Percentiles rank a stretch among this genome's conserved stretches.
Evolutionary conservation across 1,140 invertebrate species (phyloP).

Genomic region (Dreissena polymorpha): DNA sequence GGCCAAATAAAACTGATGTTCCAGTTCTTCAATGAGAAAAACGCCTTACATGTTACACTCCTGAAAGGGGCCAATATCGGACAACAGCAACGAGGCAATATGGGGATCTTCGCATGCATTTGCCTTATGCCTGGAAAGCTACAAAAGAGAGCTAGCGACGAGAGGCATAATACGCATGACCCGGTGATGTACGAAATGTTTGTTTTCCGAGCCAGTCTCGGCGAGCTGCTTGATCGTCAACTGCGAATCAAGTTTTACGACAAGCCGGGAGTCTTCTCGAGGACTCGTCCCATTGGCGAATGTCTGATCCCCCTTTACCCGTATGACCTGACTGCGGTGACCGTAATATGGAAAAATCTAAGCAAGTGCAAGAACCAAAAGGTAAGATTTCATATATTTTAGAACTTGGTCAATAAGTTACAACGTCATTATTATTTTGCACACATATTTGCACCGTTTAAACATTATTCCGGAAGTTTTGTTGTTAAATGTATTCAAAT

Average conservation of each 20-base stretch:
- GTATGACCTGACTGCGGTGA: constrained; percentile 44
- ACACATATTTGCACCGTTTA: neutral
- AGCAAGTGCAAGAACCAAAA: constrained; percentile 26
- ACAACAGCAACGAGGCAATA: neutral
- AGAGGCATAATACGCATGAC: constrained; percentile 19
- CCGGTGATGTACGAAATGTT: constrained; percentile 47
- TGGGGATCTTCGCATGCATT: constrained; percentile 38
- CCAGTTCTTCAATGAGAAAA: constrained; percentile 42
- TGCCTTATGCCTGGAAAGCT: constrained; percentile 49
- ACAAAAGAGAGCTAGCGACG: neutral
- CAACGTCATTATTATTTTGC: too few species aligned
- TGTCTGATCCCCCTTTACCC: constrained; percentile 25
- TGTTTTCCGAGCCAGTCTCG: constrained; percentile 14
- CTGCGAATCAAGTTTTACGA: constrained; percentile 47
- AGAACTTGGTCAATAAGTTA: neutral
- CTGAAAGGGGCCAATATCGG: constrained; percentile 37
- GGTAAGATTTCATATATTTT: constrained; percentile 7
- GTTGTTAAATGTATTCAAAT: neutral
- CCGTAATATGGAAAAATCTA: constrained; percentile 46
- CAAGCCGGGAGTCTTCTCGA: constrained; percentile 34
- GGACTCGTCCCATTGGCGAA: constrained; percentile 14
- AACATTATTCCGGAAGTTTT: neutral
- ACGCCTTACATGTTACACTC: constrained; percentile 18
- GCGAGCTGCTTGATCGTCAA: constrained; percentile 4
- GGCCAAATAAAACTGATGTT: constrained; percentile 53